phyloP scores from a whole-genome alignment of 2,888 invertebrate genomes.

The Agonopterix alstromeriana region DNA sequence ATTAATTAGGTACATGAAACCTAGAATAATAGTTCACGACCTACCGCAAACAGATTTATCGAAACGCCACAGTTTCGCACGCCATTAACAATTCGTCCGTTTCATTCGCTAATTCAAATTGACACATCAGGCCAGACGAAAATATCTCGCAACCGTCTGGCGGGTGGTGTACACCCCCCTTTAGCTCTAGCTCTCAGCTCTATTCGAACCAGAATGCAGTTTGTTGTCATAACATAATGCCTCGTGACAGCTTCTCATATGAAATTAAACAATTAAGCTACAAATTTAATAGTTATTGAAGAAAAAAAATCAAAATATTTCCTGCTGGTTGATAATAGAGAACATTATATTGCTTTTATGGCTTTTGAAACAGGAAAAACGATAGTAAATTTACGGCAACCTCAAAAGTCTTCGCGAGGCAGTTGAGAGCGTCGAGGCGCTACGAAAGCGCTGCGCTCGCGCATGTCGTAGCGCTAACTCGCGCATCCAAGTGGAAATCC shows the following conservation, averaged over 20 bases:
- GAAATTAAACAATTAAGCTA: not conserved
- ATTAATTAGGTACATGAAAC: not conserved
- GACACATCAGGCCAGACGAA: slow-evolving; percentile 72
- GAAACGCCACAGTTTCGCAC: slow-evolving; percentile 21
- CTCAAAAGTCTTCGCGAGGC: no score
- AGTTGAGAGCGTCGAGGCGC: slow-evolving; percentile 13
- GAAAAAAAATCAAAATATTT: no score
- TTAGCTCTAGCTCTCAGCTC: slow-evolving; percentile 25
- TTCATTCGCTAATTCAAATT: slow-evolving; percentile 68
- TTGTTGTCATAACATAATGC: slow-evolving; percentile 43
- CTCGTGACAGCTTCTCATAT: slow-evolving; percentile 42
- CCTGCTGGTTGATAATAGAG: no score
- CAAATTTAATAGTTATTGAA: not conserved
- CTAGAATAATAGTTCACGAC: slow-evolving; percentile 19
- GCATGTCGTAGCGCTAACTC: slow-evolving; percentile 24
- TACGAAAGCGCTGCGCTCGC: slow-evolving; percentile 18
- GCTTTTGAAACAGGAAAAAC: no score
- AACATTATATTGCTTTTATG: no score
- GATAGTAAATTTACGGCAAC: no score
- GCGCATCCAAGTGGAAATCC: slow-evolving; percentile 32
- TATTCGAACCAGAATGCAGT: slow-evolving; percentile 28
- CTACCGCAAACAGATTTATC: slow-evolving; percentile 29
- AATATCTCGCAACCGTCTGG: slow-evolving; percentile 57
- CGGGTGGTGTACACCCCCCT: slow-evolving; percentile 27
- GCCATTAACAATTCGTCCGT: slow-evolving; percentile 44